Base-by-base conservation (phyloP, 2,113 vertebrate genomes). In the Pygoscelis adeliae region DNA sequence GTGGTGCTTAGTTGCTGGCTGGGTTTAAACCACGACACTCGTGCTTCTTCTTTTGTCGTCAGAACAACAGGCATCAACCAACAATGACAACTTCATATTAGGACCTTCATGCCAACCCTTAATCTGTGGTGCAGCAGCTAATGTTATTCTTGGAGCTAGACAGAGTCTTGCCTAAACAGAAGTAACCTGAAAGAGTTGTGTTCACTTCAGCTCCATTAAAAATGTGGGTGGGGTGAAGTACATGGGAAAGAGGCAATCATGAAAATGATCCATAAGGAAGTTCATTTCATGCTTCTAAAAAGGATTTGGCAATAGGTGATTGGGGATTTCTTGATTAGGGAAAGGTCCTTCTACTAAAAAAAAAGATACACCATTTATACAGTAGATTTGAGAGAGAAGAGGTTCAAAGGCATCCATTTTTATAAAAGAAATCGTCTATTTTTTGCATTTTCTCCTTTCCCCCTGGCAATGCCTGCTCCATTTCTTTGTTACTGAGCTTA, bases 201-300 rank as follows among this genome's bases (percentile, higher is more conserved):
- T 56, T 95, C 95, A 69, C 69, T 97, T 93, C 49, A 89, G 83
- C 70, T 93, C 93, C 91, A 90, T 96, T 80, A 80, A 96, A 97
- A 93, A 96, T 88, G 89, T 93, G 93, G 95, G 96, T 96, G 97
- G 97, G 74, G 93, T 96, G 67, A 94, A 96, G 61, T 83, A 90
- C 67, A 96, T 78, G 88, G 88, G 96, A 97, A 97, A 97, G 85
- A 94, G 90, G 71, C 50, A 94, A 93, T 89, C 74, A 73, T 66
- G 59, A 97, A 96, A 95, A 95, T 1, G 1, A 94, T 97, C 87
- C 95, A 71, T 63, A 81, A 91, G 89, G 93, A 96, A 94, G 71
- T 87, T 95, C 21, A 81, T 62, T 96, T 94, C 59, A 26, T 83
- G 72, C 55, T 88, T 88, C 63, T 80, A 50, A 88, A 81, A 94